Evolutionary conservation across 2,113 vertebrate species (phyloP).

Genomic region (Anhinga rufa): DNA sequence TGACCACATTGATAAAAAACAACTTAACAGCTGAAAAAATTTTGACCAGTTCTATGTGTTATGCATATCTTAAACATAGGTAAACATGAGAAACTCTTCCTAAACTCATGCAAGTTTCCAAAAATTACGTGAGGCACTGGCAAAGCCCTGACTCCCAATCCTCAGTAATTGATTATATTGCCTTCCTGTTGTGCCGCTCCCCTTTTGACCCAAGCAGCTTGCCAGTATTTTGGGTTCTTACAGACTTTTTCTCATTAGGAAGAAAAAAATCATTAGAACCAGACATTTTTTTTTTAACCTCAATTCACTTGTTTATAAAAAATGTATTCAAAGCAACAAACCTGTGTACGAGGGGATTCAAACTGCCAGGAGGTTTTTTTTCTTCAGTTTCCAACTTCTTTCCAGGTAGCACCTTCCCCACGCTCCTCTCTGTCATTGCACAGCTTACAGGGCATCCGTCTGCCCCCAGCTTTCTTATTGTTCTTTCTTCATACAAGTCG

Average conservation of each 20-base stretch:
- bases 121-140: not conserved
- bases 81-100: not conserved
- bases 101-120: not conserved
- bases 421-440: not conserved
- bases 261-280: not conserved
- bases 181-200: not conserved
- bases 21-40: not conserved
- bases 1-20: not conserved
- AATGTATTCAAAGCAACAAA: not conserved
- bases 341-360: not conserved
- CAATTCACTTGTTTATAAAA: not conserved
- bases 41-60: not conserved
- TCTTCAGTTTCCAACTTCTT: not conserved
- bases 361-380: not conserved
- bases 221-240: not conserved
- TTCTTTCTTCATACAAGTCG: not conserved
- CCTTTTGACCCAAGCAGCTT: not conserved
- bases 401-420: not conserved
- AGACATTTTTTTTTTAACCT: not conserved
- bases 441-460: not conserved
- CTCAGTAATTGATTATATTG: not conserved
- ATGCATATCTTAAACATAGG: not conserved
- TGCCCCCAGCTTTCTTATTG: not conserved
- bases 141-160: not conserved
- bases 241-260: not conserved